Conservation (phyloP, 2,797 vertebrate species). For the Anas flavirostris region DNA sequence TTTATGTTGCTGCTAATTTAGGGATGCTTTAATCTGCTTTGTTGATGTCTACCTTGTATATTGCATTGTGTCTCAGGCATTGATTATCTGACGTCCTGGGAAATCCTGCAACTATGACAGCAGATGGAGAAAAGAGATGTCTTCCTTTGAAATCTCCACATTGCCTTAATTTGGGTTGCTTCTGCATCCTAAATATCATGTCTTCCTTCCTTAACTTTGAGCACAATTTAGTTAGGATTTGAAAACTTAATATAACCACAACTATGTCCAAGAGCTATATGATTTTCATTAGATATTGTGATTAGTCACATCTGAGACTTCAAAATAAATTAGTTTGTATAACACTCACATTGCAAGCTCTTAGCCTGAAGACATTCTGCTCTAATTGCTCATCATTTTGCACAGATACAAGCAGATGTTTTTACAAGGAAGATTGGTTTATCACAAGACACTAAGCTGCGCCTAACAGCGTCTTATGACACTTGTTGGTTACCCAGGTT, state of each 20-base stretch:
- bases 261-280: neutral
- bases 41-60: neutral
- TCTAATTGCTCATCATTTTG: neutral
- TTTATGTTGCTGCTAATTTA: neutral
- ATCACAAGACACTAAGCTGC: neutral
- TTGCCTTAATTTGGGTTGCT: neutral
- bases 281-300: neutral
- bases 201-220: neutral
- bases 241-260: conserved; percentile 9
- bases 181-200: neutral
- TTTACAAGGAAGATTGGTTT: neutral
- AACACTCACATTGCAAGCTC: neutral
- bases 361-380: neutral
- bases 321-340: neutral
- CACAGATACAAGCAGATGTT: neutral
- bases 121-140: neutral
- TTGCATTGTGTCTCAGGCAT: neutral
- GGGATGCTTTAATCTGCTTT: conserved; percentile 9
- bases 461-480: neutral
- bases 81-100: neutral
- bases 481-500: neutral
- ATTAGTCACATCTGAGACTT: neutral
- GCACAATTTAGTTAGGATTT: conserved; percentile 24
- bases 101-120: neutral
- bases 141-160: neutral